Evolutionary conservation across 1,140 invertebrate species (phyloP), one percentile per base, ranked within the genome.

Genomic region (Diuraphis noxia): DNA sequence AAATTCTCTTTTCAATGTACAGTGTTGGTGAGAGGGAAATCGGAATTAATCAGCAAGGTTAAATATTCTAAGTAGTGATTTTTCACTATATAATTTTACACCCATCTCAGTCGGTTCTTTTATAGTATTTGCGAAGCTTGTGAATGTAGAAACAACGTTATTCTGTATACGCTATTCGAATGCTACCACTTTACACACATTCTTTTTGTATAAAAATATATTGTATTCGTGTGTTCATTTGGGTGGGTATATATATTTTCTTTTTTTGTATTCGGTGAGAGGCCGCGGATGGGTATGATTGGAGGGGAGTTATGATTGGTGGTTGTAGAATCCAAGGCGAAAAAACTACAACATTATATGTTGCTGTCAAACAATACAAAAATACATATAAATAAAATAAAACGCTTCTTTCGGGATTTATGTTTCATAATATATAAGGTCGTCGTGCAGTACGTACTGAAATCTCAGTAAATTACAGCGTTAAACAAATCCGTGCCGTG

Each of bases 401-500:
- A 82, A 82, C 38, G 79, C 63, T 56, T 63, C 86, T 56, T 88
- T 36, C 10, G 49, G 63, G 46, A 88, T 88, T 88, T 88, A 88
- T 88, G 49, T 88, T 56, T 88, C 49, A 56, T 88, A 72, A 56
- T 88, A 72, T n/a, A 72, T 72, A 88, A 36, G 49, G 49, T 88
- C 36, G 86, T 88, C 49, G 46, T 56, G 30, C 30, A 72, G 36
- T 38, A 38, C 34, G 19, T 21, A 56, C 49, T 30, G 49, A 88
- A 88, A 88, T 88, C 86, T 52, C 49, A 36, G 86, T 88, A 56
- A 88, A 88, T 88, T 88, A 88, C 49, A 17, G 49, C 36, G 86
- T 56, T 56, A 56, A 88, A 88, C 86, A 88, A 88, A 88, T 88
- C 86, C 86, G 86, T 88, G 86, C 49, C 34, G 34, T 36, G 86